phyloP scores from a whole-genome alignment of 2,797 vertebrate species.

The Helicolenus hilgendorfi region DNA sequence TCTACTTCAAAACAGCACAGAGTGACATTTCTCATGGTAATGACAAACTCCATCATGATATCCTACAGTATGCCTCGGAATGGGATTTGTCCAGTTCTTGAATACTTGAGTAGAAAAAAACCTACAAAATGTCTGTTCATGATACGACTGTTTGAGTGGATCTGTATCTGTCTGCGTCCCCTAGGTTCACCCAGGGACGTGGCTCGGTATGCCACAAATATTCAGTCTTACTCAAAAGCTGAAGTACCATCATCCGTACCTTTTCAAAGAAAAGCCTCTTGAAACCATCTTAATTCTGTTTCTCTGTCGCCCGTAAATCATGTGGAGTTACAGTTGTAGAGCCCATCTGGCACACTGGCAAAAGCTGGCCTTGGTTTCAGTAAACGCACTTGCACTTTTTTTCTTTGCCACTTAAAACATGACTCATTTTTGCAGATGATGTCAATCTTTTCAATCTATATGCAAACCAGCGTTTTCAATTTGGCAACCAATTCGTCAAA shows the following conservation, averaged over 20 bases:
- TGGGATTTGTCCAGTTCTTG: neutral
- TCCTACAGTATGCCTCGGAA: neutral
- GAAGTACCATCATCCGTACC: constrained; percentile 52
- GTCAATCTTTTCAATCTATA: neutral
- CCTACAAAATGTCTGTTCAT: neutral
- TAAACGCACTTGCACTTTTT: neutral
- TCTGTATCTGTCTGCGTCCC: constrained; percentile 47
- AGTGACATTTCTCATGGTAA: constrained; percentile 77
- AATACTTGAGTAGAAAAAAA: neutral
- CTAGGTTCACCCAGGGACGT: constrained; percentile 64
- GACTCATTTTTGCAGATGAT: constrained; percentile 23
- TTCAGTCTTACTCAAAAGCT: constrained; percentile 74
- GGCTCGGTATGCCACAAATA: constrained; percentile 74
- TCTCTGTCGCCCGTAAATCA: constrained; percentile 54
- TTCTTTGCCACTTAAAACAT: constrained; percentile 18
- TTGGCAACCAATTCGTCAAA: neutral
- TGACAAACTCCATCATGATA: constrained; percentile 51
- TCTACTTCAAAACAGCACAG: constrained; percentile 77
- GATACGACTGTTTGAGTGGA: neutral
- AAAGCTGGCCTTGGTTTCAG: constrained; percentile 32
- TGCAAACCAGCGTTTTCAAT: constrained; percentile 3
- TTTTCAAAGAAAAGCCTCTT: constrained; percentile 65
- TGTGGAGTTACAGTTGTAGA: constrained; percentile 54
- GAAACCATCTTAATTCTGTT: constrained; percentile 68
- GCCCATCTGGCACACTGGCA: constrained; percentile 61